Conservation (phyloP, 2,888 invertebrate species). For the Heliconius sara region DNA sequence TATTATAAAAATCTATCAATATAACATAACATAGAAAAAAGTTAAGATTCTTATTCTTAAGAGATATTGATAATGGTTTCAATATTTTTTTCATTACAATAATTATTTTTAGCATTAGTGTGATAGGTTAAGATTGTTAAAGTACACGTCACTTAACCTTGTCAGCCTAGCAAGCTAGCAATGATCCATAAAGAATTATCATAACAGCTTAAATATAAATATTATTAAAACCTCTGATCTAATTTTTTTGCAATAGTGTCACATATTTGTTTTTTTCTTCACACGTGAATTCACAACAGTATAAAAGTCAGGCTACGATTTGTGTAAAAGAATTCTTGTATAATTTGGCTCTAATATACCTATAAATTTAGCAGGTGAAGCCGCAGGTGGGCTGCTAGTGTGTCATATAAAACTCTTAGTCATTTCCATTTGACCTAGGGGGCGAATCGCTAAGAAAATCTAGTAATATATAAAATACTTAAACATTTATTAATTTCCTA, state of each 20-base stretch:
- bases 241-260: neutral
- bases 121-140: constrained; percentile 31
- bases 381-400: neutral
- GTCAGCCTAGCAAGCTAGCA: constrained; percentile 36
- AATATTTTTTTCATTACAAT: neutral
- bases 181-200: constrained; percentile 34
- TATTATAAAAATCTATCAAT: neutral
- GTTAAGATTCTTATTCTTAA: neutral
- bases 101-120: neutral
- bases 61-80: neutral
- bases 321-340: too few species aligned
- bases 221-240: neutral
- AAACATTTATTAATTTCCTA: neutral
- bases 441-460: neutral
- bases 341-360: too few species aligned
- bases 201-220: constrained; percentile 16
- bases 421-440: neutral
- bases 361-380: too few species aligned
- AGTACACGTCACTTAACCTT: constrained; percentile 33
- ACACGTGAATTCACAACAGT: too few species aligned
- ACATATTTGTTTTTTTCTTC: neutral
- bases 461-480: neutral
- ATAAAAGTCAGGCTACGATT: too few species aligned
- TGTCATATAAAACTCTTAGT: neutral
- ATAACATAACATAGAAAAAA: neutral